phyloP scores from a whole-genome alignment of 2,113 vertebrate genomes.

The Centrocercus urophasianus region DNA sequence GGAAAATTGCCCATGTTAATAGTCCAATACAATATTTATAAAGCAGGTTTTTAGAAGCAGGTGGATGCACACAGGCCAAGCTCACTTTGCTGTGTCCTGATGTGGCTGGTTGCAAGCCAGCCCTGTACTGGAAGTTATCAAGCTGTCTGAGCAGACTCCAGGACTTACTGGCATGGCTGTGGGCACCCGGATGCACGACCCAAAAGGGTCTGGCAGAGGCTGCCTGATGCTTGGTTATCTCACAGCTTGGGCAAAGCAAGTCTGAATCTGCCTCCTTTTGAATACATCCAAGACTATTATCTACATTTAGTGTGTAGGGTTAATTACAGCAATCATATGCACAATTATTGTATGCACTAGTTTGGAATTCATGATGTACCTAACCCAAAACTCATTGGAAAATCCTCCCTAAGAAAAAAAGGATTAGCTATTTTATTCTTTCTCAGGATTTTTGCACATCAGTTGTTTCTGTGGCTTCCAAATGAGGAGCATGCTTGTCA shows the following conservation, averaged over 20 bases:
- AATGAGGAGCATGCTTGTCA: not conserved
- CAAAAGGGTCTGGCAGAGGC: not conserved
- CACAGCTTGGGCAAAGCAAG: not conserved
- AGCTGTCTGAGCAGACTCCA: not conserved
- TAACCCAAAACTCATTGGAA: not conserved
- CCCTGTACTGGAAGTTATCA: not conserved
- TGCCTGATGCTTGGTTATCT: not conserved
- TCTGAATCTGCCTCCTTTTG: not conserved
- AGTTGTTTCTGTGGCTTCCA: not conserved
- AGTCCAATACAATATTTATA: not conserved
- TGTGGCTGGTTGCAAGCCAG: not conserved
- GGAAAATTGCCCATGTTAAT: not conserved
- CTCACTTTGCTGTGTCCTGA: not conserved
- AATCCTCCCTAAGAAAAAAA: not conserved
- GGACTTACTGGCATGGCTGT: not conserved
- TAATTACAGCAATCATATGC: not conserved
- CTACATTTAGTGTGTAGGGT: not conserved
- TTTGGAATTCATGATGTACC: accelerated
- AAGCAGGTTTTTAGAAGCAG: not conserved
- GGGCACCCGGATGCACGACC: not conserved
- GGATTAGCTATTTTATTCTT: not conserved
- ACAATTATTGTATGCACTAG: not conserved
- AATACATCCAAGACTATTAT: not conserved
- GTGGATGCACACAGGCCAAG: not conserved
- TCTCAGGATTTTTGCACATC: not conserved